Evolutionary conservation across 2,888 invertebrate species (phyloP).

Genomic region (Didymodactylos carnosus): DNA sequence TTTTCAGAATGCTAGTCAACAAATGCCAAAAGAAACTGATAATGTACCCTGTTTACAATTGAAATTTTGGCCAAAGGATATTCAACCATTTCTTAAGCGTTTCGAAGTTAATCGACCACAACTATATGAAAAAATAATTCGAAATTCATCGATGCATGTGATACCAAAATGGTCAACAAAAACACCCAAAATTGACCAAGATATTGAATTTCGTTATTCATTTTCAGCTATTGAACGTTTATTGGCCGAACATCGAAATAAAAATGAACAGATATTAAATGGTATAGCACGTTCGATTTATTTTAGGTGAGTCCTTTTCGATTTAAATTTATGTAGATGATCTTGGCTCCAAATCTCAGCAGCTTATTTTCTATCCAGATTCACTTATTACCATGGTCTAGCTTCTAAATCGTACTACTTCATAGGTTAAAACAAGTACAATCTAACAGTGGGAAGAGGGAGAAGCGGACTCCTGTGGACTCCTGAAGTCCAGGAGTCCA

Average conservation of each 20-base stretch:
- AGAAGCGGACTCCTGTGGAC: too few relatives aligned
- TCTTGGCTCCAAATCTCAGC: too few relatives aligned
- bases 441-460: too few relatives aligned
- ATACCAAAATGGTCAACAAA: background rate
- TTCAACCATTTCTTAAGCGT: background rate
- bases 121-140: background rate
- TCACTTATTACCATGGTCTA: too few relatives aligned
- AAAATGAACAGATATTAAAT: background rate
- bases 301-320: too few relatives aligned
- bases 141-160: background rate
- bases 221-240: background rate
- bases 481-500: too few relatives aligned
- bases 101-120: background rate
- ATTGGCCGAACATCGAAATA: background rate
- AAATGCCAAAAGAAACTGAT: too few relatives aligned
- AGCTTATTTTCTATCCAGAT: too few relatives aligned
- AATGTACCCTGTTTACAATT: background rate
- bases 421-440: too few relatives aligned
- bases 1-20: too few relatives aligned
- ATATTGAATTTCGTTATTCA: background rate
- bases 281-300: background rate
- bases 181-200: background rate
- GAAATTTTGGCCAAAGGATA: background rate
- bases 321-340: too few relatives aligned
- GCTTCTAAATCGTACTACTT: too few relatives aligned